These are phyloP conservation scores for Aphaenogaster floridana DNA, from an alignment of 1,140 invertebrate species.

Conservation along the genomic window DNA sequence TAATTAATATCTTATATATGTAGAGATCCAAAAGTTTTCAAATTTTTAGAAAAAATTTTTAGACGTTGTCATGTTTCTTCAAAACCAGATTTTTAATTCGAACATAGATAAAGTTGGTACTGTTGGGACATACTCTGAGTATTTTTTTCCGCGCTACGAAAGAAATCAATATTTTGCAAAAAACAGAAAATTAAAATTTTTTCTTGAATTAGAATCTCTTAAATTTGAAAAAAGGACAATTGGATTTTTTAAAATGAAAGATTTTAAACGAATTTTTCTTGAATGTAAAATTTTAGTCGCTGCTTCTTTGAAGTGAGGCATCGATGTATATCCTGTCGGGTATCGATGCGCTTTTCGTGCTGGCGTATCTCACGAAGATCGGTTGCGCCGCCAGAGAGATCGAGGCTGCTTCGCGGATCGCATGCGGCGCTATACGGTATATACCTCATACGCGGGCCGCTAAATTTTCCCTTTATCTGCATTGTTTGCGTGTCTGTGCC, in stretches of 20 bases:
- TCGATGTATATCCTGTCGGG: not conserved
- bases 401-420: not conserved
- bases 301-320: not conserved
- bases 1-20: not conserved
- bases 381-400: not conserved
- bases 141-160: not conserved
- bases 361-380: constrained; percentile 21
- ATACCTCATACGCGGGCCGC: constrained; percentile 34
- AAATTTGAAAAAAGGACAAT: not conserved
- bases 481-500: constrained; percentile 73
- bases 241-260: not conserved
- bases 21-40: not conserved
- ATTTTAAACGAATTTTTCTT: not conserved
- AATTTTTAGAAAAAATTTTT: not conserved
- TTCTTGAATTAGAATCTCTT: not conserved
- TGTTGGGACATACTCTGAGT: not conserved
- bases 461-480: constrained; percentile 79
- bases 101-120: not conserved
- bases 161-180: not conserved
- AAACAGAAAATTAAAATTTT: not conserved
- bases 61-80: not conserved
- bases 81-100: not conserved
- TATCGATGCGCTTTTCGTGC: constrained; percentile 8
- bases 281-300: not conserved
- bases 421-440: not conserved